A percentile compares a stretch with the other conserved stretches of the same genome.
These are phyloP conservation scores for Busseola fusca DNA, from an alignment of 2,888 invertebrate species.

Conservation along the genomic window DNA sequence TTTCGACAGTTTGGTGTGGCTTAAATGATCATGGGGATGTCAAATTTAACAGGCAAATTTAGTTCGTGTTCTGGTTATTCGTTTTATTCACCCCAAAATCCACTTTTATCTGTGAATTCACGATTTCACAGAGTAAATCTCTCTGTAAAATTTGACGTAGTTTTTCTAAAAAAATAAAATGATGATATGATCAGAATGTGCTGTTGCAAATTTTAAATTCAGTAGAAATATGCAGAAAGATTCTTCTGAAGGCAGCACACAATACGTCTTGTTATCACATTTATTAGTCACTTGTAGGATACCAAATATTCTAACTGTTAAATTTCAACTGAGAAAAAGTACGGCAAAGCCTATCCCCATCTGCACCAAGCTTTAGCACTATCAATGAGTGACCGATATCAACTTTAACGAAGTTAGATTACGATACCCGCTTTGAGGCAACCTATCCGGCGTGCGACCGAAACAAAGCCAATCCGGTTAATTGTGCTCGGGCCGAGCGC, in stretches of 20 bases:
- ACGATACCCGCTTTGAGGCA: slow-evolving; percentile 2
- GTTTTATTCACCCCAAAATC: no score
- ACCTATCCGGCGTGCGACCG: not conserved
- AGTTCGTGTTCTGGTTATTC: not conserved
- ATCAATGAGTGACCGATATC: slow-evolving; percentile 6
- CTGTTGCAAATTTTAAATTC: not conserved
- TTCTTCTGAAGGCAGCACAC: not conserved
- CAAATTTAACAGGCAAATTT: not conserved
- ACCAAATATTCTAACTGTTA: not conserved
- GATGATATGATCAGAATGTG: no score
- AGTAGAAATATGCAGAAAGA: not conserved
- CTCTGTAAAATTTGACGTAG: no score
- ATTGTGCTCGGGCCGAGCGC: slow-evolving; percentile 4
- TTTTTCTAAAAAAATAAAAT: no score
- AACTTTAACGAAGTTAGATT: slow-evolving; percentile 33
- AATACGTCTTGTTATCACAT: not conserved
- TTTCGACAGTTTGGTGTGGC: not conserved
- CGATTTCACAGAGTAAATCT: no score
- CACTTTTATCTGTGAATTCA: no score
- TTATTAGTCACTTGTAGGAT: not conserved
- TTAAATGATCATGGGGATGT: not conserved
- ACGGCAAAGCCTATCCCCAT: not conserved
- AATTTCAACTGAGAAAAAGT: not conserved
- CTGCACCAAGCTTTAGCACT: not conserved
- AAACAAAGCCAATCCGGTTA: slow-evolving; percentile 27